Conservation (phyloP, 2,797 vertebrate genomes). For the Xiphorhynchus erythropygius region DNA sequence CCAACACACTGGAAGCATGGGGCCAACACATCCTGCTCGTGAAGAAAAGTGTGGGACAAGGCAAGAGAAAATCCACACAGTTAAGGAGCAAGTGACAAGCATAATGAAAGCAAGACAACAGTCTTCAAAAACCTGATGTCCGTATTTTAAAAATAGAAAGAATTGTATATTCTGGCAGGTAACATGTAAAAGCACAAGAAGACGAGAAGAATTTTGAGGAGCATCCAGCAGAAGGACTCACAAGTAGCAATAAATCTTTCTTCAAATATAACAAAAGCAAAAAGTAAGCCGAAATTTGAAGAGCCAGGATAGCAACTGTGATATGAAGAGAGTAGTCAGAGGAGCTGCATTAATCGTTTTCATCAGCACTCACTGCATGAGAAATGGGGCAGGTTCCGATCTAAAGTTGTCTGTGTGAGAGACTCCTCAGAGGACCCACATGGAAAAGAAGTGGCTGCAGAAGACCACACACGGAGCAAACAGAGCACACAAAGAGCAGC, state of each 20-base stretch:
- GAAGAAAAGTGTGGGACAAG: neutral
- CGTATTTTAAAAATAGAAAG: neutral
- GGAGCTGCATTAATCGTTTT: neutral
- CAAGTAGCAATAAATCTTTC: neutral
- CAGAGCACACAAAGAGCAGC: neutral
- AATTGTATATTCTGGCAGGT: neutral
- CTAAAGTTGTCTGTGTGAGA: neutral
- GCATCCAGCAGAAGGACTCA: neutral
- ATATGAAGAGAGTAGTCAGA: neutral
- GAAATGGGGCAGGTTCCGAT: neutral
- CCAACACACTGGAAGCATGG: neutral
- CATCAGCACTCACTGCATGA: neutral
- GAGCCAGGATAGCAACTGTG: fast-evolving
- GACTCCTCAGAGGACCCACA: neutral
- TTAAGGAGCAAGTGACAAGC: neutral
- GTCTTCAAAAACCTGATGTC: neutral
- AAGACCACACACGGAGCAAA: neutral
- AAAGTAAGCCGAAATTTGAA: neutral
- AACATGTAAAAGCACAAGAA: neutral
- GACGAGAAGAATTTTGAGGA: neutral
- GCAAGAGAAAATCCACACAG: neutral
- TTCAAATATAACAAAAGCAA: neutral
- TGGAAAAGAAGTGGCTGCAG: neutral
- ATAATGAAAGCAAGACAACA: neutral
- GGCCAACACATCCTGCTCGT: neutral